phyloP scores from a whole-genome alignment of 2,888 invertebrate genomes.

The Heterodera filipjevi region DNA sequence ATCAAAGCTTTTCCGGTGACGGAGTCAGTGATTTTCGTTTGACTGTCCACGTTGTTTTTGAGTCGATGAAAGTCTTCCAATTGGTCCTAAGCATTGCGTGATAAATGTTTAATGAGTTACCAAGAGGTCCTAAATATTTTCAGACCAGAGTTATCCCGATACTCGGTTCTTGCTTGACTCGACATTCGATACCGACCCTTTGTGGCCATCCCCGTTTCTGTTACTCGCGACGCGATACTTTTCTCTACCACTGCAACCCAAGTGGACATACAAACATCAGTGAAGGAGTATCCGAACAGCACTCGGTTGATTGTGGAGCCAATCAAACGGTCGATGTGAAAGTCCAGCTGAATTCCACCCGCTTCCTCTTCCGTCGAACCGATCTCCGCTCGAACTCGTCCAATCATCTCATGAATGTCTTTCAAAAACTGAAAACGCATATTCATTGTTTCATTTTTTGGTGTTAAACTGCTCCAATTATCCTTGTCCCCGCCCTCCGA shows the following conservation, averaged over 20 bases:
- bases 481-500: no score
- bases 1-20: slow-evolving; percentile 5
- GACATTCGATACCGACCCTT: no score
- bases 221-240: no score
- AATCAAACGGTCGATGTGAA: neutral
- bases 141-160: no score
- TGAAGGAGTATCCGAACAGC: slow-evolving; percentile 23
- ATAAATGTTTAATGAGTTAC: no score
- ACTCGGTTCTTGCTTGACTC: no score
- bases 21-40: neutral
- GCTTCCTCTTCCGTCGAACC: neutral
- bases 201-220: no score
- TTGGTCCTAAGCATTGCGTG: slow-evolving; percentile 10
- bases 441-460: neutral
- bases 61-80: slow-evolving; percentile 11
- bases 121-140: no score
- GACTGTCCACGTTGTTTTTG: slow-evolving; percentile 14
- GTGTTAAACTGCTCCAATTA: neutral
- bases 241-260: no score
- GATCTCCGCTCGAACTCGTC: neutral
- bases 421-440: slow-evolving; percentile 11
- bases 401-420: slow-evolving; percentile 13
- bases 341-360: neutral
- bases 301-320: slow-evolving; percentile 27
- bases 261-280: neutral